phyloP scores from a whole-genome alignment of 2,888 invertebrate genomes.

The Augiades crinisus region DNA sequence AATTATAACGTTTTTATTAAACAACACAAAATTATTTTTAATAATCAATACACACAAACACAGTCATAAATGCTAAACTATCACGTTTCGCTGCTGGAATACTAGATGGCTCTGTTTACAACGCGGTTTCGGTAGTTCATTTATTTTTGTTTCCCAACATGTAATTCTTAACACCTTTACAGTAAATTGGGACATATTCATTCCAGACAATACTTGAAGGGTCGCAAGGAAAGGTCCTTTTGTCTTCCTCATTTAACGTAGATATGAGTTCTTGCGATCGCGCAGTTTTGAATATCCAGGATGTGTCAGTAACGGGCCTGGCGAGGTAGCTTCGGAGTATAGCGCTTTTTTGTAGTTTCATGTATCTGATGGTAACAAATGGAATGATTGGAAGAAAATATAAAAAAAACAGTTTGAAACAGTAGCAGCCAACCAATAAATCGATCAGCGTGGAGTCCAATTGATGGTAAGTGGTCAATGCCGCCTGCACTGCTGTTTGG shows the following conservation, averaged over 20 bases:
- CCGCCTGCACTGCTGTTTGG: no score
- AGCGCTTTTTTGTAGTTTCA: slow-evolving; percentile 39
- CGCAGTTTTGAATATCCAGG: background rate
- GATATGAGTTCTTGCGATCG: slow-evolving; percentile 29
- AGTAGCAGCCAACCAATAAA: no score
- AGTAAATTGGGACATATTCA: slow-evolving; percentile 35
- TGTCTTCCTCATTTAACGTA: slow-evolving; percentile 25
- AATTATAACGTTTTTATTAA: no score
- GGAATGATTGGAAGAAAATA: background rate
- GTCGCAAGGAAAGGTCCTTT: slow-evolving; percentile 33
- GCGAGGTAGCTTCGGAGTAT: background rate
- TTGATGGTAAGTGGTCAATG: no score
- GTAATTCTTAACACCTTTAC: slow-evolving; percentile 24
- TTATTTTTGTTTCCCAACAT: background rate
- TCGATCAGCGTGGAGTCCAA: no score
- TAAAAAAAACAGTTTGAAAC: no score
- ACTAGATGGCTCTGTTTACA: background rate
- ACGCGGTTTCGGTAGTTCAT: background rate
- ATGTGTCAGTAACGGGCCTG: background rate
- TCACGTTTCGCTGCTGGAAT: no score
- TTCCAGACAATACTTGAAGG: slow-evolving; percentile 35
- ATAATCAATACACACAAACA: no score
- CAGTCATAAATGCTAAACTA: no score
- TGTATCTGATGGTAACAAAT: slow-evolving; percentile 36
- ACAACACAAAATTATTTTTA: no score